Percentiles rank a stretch among this genome's conserved stretches.
Evolutionary conservation across 1,140 invertebrate species (phyloP).

Genomic region (Cotesia glomerata): DNA sequence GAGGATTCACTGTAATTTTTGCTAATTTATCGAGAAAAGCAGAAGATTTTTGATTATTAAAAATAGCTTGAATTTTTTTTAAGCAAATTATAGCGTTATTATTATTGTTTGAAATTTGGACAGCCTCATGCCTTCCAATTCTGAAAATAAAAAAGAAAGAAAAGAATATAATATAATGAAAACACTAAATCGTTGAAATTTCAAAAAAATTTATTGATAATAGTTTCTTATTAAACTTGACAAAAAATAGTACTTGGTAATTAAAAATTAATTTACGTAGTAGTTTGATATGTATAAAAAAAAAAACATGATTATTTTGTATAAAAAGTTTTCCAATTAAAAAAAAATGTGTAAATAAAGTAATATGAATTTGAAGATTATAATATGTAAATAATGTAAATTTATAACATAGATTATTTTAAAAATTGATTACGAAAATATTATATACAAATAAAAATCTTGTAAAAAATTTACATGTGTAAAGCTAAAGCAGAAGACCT

Average conservation of each 20-base stretch:
- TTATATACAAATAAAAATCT: background rate
- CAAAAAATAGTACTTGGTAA: too few relatives aligned
- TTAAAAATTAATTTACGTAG: too few relatives aligned
- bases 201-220: background rate
- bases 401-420: too few relatives aligned
- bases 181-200: background rate
- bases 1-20: background rate
- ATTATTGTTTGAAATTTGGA: background rate
- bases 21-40: background rate
- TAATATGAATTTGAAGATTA: too few relatives aligned
- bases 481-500: background rate
- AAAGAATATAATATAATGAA: background rate
- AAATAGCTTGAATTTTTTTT: background rate
- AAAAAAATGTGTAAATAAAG: too few relatives aligned
- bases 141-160: background rate
- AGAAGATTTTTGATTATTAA: background rate
- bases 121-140: background rate
- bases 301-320: too few relatives aligned
- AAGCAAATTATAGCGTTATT: background rate
- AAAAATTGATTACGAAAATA: background rate
- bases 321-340: too few relatives aligned
- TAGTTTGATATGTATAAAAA: too few relatives aligned
- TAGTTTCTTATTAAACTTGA: background rate
- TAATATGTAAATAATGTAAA: background rate
- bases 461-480: background rate